A percentile compares a stretch with the other conserved stretches of the same genome.
These are phyloP conservation scores for Didymodactylos carnosus DNA, from an alignment of 2,888 invertebrate species.

Conservation along the genomic window DNA sequence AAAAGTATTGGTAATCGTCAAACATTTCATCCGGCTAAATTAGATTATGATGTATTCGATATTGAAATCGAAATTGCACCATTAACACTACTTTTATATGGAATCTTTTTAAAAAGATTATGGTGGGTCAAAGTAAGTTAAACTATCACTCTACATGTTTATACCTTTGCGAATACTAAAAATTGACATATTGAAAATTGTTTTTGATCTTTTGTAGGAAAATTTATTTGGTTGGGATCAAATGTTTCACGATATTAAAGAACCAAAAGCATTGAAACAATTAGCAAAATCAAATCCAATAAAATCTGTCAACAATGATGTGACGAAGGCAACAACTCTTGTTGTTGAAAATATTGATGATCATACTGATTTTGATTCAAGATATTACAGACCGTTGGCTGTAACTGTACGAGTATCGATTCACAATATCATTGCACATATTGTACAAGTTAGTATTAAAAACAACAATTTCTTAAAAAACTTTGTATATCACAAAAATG, in stretches of 20 bases:
- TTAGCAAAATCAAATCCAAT: constrained; percentile 16
- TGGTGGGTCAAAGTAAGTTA: constrained; percentile 54
- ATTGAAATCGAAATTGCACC: constrained; percentile 84
- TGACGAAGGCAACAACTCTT: constrained; percentile 13
- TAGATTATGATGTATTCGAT: constrained; percentile 48
- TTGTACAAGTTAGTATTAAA: constrained; percentile 46
- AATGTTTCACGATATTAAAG: constrained; percentile 62
- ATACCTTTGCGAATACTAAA: background rate
- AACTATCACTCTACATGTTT: too few relatives aligned
- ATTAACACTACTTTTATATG: constrained; percentile 70
- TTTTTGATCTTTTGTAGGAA: constrained; percentile 42
- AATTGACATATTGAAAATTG: constrained; percentile 18
- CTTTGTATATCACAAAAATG: background rate
- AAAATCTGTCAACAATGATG: constrained; percentile 16
- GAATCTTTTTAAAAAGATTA: constrained; percentile 68
- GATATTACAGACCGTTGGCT: constrained; percentile 66
- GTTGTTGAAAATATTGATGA: constrained; percentile 13
- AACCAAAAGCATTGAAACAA: constrained; percentile 9
- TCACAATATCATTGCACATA: constrained; percentile 82
- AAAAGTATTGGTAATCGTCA: constrained; percentile 8
- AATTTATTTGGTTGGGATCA: constrained; percentile 94
- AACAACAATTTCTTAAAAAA: background rate
- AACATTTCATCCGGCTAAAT: constrained; percentile 9
- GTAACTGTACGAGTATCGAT: constrained; percentile 76
- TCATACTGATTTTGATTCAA: constrained; percentile 49